phyloP scores from a whole-genome alignment of 1,140 invertebrate species.

The Orius laevigatus region DNA sequence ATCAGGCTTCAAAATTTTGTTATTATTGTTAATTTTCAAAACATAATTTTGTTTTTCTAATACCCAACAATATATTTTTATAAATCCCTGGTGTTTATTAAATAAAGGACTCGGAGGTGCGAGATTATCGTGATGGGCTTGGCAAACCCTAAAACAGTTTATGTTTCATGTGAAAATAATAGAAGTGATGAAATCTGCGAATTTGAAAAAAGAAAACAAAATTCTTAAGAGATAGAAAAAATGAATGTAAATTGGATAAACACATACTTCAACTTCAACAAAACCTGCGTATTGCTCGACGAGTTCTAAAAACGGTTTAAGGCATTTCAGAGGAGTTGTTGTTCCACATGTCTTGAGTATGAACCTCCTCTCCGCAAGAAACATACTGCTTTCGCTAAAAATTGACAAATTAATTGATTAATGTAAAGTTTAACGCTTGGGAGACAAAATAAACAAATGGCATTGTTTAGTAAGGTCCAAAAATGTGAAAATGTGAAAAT shows the following conservation, averaged over 20 bases:
- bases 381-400: constrained; percentile 94
- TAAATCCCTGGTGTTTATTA: not conserved
- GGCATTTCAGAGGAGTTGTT: constrained; percentile 85
- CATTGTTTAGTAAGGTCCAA: no score
- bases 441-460: no score
- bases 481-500: no score
- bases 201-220: not conserved
- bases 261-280: constrained; percentile 48
- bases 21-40: constrained; percentile 8
- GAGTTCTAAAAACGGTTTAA: constrained; percentile 67
- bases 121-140: no score
- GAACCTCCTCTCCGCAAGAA: constrained; percentile 80
- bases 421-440: not conserved
- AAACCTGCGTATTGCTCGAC: constrained; percentile 76
- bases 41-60: constrained; percentile 3
- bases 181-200: not conserved
- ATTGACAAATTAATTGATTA: constrained; percentile 18
- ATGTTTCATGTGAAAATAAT: not conserved
- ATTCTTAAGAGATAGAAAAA: not conserved
- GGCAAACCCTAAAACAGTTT: constrained; percentile 10
- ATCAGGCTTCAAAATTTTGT: not conserved
- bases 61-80: constrained; percentile 1
- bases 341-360: constrained; percentile 98
- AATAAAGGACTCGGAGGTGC: constrained; percentile 3
- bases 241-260: not conserved